A percentile compares a stretch with the other conserved stretches of the same genome.
phyloP scores from a whole-genome alignment of 2,888 invertebrate genomes.

The Steinernema carpocapsae region DNA sequence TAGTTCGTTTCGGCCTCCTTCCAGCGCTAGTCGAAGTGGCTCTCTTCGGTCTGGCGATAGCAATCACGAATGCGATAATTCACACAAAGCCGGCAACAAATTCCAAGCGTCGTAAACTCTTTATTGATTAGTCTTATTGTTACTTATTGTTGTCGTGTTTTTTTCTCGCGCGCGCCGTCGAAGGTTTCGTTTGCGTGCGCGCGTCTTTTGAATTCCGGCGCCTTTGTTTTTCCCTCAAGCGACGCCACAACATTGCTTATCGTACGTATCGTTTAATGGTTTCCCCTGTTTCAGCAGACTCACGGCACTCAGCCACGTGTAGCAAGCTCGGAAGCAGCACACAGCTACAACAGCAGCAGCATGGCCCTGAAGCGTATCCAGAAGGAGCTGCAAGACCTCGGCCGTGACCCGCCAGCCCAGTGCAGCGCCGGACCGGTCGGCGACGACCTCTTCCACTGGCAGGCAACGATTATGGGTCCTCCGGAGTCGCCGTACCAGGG shows the following conservation, averaged over 20 bases:
- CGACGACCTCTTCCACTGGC: constrained; percentile 99
- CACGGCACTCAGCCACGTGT: neutral
- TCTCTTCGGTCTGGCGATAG: no score
- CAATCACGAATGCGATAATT: no score
- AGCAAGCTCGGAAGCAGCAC: neutral
- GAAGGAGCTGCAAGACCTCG: constrained; percentile 98
- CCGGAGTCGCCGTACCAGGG: constrained; percentile 84
- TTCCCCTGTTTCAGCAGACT: neutral
- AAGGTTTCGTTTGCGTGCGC: neutral
- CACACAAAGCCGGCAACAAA: no score
- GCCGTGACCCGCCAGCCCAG: constrained; percentile 99
- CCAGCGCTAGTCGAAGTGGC: no score
- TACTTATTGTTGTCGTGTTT: constrained; percentile 12
- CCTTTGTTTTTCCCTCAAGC: neutral
- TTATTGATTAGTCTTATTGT: constrained; percentile 26
- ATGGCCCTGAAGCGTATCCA: constrained; percentile 30
- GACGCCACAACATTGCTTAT: neutral
- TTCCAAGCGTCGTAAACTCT: neutral
- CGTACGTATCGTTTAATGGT: no score
- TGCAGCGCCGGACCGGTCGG: constrained; percentile 99
- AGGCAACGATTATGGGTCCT: constrained; percentile 99
- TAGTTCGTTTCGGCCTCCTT: no score
- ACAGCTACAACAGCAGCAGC: neutral
- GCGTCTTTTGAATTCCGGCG: constrained; percentile 3
- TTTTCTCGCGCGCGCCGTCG: neutral